Percentiles rank a stretch among this genome's conserved stretches.
Evolutionary conservation across 64 coral and sea anemone genomes (phyloP).

Genomic region (Cladopsammia gracilis): DNA sequence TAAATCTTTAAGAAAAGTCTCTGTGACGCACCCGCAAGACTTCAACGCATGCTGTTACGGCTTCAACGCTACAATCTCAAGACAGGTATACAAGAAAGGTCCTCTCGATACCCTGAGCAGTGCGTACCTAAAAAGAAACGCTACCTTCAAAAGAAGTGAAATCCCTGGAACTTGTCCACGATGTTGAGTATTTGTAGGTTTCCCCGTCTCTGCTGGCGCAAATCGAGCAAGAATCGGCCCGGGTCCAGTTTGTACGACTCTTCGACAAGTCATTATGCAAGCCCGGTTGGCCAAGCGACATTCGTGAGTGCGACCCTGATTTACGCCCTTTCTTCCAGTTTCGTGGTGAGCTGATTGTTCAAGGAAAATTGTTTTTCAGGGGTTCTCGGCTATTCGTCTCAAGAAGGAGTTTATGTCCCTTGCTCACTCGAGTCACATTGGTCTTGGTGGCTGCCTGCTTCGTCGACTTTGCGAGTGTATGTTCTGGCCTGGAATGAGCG

Average conservation of each 20-base stretch:
- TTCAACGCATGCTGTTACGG: too few species aligned
- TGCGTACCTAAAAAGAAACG: background rate
- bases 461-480: too few species aligned
- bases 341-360: too few species aligned
- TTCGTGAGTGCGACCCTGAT: background rate
- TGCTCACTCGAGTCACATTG: too few species aligned
- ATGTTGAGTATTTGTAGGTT: background rate
- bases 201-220: background rate
- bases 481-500: too few species aligned
- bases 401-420: background rate
- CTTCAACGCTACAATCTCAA: too few species aligned
- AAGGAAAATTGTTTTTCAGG: background rate
- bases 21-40: too few species aligned
- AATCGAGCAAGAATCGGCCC: background rate
- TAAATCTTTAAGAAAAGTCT: too few species aligned
- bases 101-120: background rate
- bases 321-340: too few species aligned
- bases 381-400: background rate
- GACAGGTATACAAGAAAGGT: background rate
- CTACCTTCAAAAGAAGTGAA: too few species aligned
- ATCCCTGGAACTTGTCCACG: background rate
- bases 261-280: background rate
- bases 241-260: background rate
- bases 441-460: too few species aligned
- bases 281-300: background rate